Evolutionary conservation across 2,113 vertebrate species (phyloP).

Genomic region (Saguinus imperator): DNA sequence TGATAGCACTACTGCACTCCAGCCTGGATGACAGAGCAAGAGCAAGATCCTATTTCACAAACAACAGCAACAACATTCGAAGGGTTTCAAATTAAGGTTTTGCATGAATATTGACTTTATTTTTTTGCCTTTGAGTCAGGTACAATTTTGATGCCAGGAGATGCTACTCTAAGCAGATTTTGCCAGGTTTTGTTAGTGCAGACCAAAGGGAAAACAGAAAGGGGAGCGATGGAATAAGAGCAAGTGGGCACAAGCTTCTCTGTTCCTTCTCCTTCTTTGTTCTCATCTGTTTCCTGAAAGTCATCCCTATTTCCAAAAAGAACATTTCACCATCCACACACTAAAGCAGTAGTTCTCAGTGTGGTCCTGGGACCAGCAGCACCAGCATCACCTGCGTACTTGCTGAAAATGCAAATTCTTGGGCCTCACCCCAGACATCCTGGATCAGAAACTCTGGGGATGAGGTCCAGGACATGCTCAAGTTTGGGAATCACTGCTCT

Average conservation of each 20-base stretch:
- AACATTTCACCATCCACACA: neutral
- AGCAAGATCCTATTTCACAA: no score
- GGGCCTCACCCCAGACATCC: neutral
- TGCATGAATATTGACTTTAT: neutral
- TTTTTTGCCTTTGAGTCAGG: neutral
- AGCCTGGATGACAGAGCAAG: no score
- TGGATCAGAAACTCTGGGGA: neutral
- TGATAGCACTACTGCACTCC: no score
- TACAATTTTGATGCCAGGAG: neutral
- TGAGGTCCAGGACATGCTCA: neutral
- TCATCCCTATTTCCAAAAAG: neutral
- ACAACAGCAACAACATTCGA: no score
- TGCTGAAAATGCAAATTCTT: neutral
- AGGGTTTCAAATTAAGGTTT: neutral
- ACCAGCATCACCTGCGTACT: neutral
- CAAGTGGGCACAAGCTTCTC: neutral
- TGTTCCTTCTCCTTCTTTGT: neutral
- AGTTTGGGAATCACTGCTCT: neutral
- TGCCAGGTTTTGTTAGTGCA: neutral
- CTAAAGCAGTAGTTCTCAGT: neutral
- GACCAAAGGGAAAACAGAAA: neutral
- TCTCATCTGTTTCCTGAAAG: neutral
- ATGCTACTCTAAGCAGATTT: neutral
- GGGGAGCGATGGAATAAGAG: rapidly evolving
- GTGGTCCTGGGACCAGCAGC: neutral